A percentile compares a stretch with the other conserved stretches of the same genome.
These are phyloP conservation scores for Tiliqua scincoides DNA, from an alignment of 2,113 vertebrate species.

Conservation along the genomic window DNA sequence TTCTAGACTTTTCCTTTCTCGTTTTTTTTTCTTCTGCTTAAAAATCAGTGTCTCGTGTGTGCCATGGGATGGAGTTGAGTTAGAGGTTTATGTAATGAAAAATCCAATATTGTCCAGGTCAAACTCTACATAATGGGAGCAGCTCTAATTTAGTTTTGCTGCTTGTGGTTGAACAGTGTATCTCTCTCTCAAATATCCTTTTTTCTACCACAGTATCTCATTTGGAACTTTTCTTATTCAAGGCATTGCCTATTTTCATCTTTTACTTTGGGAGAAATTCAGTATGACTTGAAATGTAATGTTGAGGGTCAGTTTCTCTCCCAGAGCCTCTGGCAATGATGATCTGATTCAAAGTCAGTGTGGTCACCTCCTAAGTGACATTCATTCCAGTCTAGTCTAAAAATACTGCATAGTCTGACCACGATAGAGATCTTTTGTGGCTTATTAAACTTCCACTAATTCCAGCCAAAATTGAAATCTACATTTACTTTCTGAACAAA, in stretches of 20 bases:
- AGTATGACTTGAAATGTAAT: background rate
- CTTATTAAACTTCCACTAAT: background rate
- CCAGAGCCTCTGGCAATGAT: background rate
- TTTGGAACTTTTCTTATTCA: background rate
- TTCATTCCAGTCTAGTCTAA: background rate
- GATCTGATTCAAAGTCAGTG: background rate
- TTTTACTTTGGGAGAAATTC: background rate
- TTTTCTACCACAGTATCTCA: background rate
- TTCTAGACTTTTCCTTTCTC: background rate
- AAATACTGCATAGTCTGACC: background rate
- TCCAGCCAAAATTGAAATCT: background rate
- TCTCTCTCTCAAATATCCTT: conserved; percentile 15
- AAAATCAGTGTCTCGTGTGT: background rate
- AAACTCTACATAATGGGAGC: background rate
- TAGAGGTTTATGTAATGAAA: background rate
- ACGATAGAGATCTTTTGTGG: background rate
- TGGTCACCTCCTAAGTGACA: background rate
- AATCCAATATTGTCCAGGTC: background rate
- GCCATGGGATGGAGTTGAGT: background rate
- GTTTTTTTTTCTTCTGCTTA: no score
- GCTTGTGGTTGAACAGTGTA: background rate
- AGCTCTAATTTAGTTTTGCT: background rate
- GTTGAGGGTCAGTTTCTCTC: conserved; percentile 8
- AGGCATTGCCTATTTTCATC: background rate
- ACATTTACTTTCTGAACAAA: background rate